Evolutionary conservation across 2,797 vertebrate species (phyloP), one percentile per base, ranked within the genome.

Genomic region (Carapus acus): DNA sequence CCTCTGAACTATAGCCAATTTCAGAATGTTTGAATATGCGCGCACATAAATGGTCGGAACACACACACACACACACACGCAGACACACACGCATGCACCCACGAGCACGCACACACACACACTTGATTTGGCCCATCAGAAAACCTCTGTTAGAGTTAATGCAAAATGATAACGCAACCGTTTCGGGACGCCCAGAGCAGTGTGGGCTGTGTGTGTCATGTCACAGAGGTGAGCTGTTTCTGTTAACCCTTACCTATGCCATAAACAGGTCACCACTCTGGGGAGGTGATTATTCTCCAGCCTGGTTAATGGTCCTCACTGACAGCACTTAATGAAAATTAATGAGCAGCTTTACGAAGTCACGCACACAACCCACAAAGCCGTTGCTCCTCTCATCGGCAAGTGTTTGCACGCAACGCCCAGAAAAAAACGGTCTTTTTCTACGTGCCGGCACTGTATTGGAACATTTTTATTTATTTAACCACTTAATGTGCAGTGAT

Each of bases 241-340:
- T 71, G 58, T 88, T 86, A 88, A 87, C 86, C 85, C 76, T 66
- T 81, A 73, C 76, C 77, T 83, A 71, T 47, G 49, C 73, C 56
- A 59, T 60, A 75, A 80, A 62, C 64, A 51, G 80, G 80, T 82
- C 77, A 69, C 43, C 71, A 60, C 82, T 70, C 80, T 3, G 17
- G 65, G 69, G 81, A 82, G 76, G 67, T 75, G 79, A 83, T 84
- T 80, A 84, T 78, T 77, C 80, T 81, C 71, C 22, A 45, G 78
- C 64, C 76, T 84, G 81, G 74, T 81, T 87, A 65, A 65, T 65
- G 54, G 54, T 53, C 38, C 62, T 57, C 43, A 43, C 62, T 58
- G 54, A 65, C 54, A 58, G 54, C 62, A 53, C 54, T 53, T 65
- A 53, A 53, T 53, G 54, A 48, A 69, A 85, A 83, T 79, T 67